Evolutionary conservation across 2,888 invertebrate species (phyloP).

Genomic region (Tachina lurida): DNA sequence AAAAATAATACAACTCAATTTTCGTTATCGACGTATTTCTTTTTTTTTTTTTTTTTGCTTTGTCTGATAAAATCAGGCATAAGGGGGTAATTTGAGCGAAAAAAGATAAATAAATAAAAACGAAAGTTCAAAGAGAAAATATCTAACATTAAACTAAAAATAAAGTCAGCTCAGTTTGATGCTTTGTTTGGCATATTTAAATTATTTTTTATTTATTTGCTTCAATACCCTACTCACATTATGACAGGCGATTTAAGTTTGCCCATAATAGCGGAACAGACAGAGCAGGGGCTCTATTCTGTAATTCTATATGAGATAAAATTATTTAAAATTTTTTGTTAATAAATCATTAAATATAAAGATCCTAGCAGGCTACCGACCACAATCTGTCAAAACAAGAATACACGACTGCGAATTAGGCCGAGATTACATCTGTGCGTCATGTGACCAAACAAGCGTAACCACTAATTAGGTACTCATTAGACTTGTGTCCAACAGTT

Average conservation of each 20-base stretch:
- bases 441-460: no score
- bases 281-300: no score
- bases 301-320: no score
- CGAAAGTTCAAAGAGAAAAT: constrained; percentile 3
- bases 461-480: no score
- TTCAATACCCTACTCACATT: constrained; percentile 5
- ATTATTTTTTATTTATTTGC: constrained; percentile 13
- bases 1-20: constrained; percentile 51
- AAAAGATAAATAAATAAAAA: constrained; percentile 5
- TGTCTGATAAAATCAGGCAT: constrained; percentile 30
- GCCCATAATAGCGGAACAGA: no score
- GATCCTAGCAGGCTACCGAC: no score
- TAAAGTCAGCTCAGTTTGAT: constrained; percentile 57
- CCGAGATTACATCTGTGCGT: no score
- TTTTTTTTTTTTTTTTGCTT: constrained; percentile 14
- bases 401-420: no score
- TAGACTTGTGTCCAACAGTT: no score
- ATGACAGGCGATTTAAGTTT: neutral
- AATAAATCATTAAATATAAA: no score
- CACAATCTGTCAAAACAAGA: no score
- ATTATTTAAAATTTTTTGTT: no score
- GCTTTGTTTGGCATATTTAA: constrained; percentile 30
- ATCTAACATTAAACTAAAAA: constrained; percentile 37
- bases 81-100: constrained; percentile 15
- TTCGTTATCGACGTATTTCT: constrained; percentile 33